These are phyloP conservation scores for Nemotelus nigrinus DNA, from an alignment of 2,888 invertebrate genomes.

Conservation along the genomic window DNA sequence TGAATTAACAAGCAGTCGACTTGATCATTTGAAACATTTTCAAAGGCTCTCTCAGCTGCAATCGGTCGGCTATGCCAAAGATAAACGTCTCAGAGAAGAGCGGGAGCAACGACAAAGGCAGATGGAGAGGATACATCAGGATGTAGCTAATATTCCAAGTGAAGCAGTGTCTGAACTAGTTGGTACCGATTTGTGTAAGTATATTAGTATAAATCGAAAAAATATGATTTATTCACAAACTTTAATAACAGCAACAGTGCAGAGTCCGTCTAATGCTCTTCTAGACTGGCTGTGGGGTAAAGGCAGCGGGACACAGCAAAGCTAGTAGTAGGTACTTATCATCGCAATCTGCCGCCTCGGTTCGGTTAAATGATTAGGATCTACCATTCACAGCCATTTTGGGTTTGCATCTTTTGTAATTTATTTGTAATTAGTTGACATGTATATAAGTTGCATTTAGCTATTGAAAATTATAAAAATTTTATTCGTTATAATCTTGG, in stretches of 20 bases:
- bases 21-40: background rate
- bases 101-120: constrained; percentile 80
- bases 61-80: constrained; percentile 77
- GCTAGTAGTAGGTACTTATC: background rate
- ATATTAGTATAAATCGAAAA: constrained; percentile 2
- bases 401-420: background rate
- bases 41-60: constrained; percentile 74
- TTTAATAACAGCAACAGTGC: constrained; percentile 77
- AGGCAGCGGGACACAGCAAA: constrained; percentile 56
- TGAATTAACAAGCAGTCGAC: background rate
- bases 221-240: constrained; percentile 43
- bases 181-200: constrained; percentile 80
- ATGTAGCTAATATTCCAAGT: constrained; percentile 76
- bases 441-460: constrained; percentile 7
- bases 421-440: constrained; percentile 24
- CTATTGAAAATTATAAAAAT: constrained; percentile 13
- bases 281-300: constrained; percentile 85
- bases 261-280: constrained; percentile 81
- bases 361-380: background rate
- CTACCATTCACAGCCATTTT: background rate
- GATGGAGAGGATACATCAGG: constrained; percentile 77
- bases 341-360: background rate
- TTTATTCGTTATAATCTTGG: constrained; percentile 3
- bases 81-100: constrained; percentile 79
- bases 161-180: constrained; percentile 78